Percentiles rank a stretch among this genome's conserved stretches.
Conservation (phyloP, 2,888 invertebrate species). For the Agonopterix alstromeriana region DNA sequence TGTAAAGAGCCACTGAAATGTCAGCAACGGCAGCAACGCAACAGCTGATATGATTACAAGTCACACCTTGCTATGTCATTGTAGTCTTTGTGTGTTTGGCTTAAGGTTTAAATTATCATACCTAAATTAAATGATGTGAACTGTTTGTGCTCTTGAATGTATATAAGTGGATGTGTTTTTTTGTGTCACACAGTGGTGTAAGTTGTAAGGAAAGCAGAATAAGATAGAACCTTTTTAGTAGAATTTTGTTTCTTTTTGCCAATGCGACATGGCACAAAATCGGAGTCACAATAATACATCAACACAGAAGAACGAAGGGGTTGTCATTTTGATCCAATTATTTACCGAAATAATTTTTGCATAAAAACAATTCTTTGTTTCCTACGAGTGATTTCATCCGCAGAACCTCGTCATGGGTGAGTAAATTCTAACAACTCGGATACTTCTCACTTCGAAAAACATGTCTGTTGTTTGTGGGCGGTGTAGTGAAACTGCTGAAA, state of each 20-base stretch:
- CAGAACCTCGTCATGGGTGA: conserved; percentile 58
- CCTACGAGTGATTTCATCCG: conserved; percentile 9
- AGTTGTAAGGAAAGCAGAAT: no score
- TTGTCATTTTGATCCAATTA: conserved; percentile 35
- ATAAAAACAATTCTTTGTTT: no score
- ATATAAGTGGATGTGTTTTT: no score
- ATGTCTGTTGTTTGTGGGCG: conserved; percentile 54
- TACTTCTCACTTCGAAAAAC: conserved; percentile 16
- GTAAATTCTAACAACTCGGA: conserved; percentile 30
- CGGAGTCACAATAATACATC: no score
- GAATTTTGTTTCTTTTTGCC: no score
- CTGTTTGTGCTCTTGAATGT: no score
- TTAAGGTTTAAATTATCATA: neutral
- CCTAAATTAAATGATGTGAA: neutral
- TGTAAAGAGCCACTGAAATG: neutral
- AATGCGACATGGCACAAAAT: no score
- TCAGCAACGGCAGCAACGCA: neutral
- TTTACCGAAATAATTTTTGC: conserved; percentile 28
- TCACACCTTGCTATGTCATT: neutral
- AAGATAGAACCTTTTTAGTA: no score
- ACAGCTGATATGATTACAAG: conserved; percentile 1
- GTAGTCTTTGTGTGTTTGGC: neutral
- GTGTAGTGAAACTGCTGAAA: conserved; percentile 26
- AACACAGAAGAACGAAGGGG: no score
- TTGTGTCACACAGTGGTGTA: no score